Base-by-base conservation (phyloP, 1,140 invertebrate species). In the Solen grandis region DNA sequence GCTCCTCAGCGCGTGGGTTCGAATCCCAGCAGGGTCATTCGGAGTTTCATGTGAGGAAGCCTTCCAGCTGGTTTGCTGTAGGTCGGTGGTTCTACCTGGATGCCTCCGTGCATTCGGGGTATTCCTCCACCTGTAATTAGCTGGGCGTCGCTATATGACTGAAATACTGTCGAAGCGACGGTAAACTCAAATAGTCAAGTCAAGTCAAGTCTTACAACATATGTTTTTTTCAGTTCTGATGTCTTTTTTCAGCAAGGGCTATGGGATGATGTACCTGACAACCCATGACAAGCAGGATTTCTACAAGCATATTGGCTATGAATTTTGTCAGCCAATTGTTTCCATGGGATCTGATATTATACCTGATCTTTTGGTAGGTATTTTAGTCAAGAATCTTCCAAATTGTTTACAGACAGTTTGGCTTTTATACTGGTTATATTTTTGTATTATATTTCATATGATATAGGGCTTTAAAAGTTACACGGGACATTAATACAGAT, bases 281-380 rank as follows among this genome's bases (percentile, higher is more conserved):
- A 92, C 91, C 0, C 80, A 89, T 75, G 90, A 92, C 73, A 91
- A 92, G 81, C 84, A 90, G 81, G 85, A 87, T 19, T 92, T 92
- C 66, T 92, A 92, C 75, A 55, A 80, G 36, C 89, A 88, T 72
- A 66, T 92, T 25, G 90, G 90, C 14, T 91, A 91, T 75, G 55
- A 65, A 33, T 84, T 70, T 38, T 90, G 90, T 83, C 46, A 84
- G 2, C 87, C 90, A 50, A 82, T 91, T 54, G 75, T 87, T 38
- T 87, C 84, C 31, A 76, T 89, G 73, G 89, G 88, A 54, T 81
- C 81, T 25, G 85, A 86, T 50, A 75, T 84, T 59, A 36, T 91
- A 19, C 81, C 88, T 36, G 83, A 90, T 33, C 22, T 70, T 31
- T 74, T 90, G 72, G 86, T 88, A 77, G 75, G 74, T 75, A 50